These are phyloP conservation scores for Aphis craccivora DNA, from an alignment of 1,140 invertebrate genomes.

Conservation along the genomic window DNA sequence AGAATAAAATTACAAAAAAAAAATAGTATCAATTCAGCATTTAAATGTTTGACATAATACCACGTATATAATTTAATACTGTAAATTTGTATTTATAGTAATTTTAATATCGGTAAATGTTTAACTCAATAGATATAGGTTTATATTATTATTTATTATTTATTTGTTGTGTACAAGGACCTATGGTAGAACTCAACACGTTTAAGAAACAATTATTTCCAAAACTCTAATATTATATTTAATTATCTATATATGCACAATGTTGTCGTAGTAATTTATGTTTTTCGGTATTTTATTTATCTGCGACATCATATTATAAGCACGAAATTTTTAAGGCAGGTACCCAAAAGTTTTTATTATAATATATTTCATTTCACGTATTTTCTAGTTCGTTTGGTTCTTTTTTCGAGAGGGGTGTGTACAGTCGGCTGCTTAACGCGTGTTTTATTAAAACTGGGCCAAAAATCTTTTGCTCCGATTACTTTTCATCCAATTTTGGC, in stretches of 20 bases:
- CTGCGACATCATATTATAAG: background rate
- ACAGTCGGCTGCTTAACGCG: constrained; percentile 43
- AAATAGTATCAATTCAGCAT: background rate
- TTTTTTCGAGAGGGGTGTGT: constrained; percentile 52
- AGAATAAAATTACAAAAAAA: background rate
- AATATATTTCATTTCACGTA: constrained; percentile 19
- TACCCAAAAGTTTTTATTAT: constrained; percentile 49
- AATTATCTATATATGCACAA: background rate
- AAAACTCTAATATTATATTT: background rate
- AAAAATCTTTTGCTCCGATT: constrained; percentile 56
- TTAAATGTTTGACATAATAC: background rate
- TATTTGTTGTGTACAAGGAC: background rate
- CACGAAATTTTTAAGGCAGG: background rate
- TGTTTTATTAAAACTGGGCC: constrained; percentile 54
- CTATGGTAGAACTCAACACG: background rate
- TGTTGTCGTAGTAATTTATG: background rate
- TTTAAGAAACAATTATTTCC: background rate
- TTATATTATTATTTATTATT: too few species aligned
- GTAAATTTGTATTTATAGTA: background rate
- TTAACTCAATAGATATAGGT: background rate
- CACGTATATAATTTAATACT: too few species aligned
- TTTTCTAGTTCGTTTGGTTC: constrained; percentile 55
- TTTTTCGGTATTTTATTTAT: constrained; percentile 28
- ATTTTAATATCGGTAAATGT: background rate
- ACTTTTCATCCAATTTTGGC: constrained; percentile 46